Evolutionary conservation across 2,888 invertebrate genomes (phyloP).

Genomic region (Tinea pellionella): DNA sequence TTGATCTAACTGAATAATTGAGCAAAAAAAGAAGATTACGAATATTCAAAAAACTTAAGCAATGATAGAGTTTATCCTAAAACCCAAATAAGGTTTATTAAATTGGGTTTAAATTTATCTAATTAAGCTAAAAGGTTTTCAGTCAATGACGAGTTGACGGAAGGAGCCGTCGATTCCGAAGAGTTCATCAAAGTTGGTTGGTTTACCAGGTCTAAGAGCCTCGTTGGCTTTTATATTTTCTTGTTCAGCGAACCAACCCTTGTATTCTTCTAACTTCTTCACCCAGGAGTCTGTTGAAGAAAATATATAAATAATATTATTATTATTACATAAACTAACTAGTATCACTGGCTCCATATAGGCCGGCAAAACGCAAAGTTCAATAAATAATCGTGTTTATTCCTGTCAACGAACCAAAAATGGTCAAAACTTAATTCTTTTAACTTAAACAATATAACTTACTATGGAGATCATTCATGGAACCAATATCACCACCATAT

Average conservation of each 20-base stretch:
- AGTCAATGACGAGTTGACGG: constrained; percentile 86
- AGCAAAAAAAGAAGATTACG: neutral
- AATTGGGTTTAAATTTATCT: neutral
- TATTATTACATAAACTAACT: too few species aligned
- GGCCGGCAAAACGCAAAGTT: too few species aligned
- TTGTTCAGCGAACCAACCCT: constrained; percentile 84
- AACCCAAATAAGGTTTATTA: neutral
- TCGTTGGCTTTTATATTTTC: constrained; percentile 84
- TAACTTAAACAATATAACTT: constrained; percentile 36
- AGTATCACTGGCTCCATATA: too few species aligned
- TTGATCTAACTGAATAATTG: neutral
- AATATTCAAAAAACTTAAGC: neutral
- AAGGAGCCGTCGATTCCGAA: constrained; percentile 93
- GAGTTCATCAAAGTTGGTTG: constrained; percentile 86
- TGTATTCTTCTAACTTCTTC: constrained; percentile 80
- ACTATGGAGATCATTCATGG: constrained; percentile 79
- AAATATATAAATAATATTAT: constrained; percentile 3
- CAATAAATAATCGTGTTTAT: neutral
- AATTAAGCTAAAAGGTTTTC: constrained; percentile 6
- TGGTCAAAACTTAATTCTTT: too few species aligned
- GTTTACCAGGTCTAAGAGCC: constrained; percentile 83
- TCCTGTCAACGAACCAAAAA: too few species aligned
- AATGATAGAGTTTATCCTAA: neutral
- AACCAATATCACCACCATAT: constrained; percentile 84
- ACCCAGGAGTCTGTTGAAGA: constrained; percentile 77